phyloP scores from a whole-genome alignment of 2,113 vertebrate genomes.

The Anoplopoma fimbria region DNA sequence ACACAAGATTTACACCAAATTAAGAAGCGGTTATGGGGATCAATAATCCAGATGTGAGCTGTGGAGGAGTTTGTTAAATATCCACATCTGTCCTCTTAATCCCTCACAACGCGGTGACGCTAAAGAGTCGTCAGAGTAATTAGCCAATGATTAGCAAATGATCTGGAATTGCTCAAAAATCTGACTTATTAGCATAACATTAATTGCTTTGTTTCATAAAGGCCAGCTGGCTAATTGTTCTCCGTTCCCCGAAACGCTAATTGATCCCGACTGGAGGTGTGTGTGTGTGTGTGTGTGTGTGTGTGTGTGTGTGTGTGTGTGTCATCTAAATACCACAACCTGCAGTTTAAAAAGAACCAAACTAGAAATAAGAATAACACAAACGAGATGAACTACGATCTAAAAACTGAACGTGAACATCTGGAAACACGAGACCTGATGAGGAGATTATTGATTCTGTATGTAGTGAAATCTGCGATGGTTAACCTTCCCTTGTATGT shows the following conservation, averaged over 20 bases:
- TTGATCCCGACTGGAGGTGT: conserved; percentile 62
- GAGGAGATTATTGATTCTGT: no score
- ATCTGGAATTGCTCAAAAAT: conserved; percentile 78
- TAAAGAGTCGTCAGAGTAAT: conserved; percentile 75
- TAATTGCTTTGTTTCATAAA: conserved; percentile 84
- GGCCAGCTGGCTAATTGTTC: conserved; percentile 82
- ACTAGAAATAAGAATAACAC: no score
- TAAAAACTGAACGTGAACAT: no score
- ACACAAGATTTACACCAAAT: neutral
- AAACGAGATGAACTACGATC: no score
- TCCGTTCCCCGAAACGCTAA: conserved; percentile 48
- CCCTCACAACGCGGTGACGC: conserved; percentile 69
- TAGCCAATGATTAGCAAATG: conserved; percentile 79
- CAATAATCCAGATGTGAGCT: neutral
- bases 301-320: conserved; percentile 11
- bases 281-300: conserved; percentile 28
- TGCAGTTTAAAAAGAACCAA: no score
- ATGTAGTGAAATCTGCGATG: no score
- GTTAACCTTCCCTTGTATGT: no score
- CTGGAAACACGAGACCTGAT: no score
- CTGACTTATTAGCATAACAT: conserved; percentile 82
- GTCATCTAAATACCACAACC: no score
- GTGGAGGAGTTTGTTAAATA: conserved; percentile 71
- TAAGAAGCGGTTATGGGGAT: neutral
- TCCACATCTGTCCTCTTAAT: conserved; percentile 75